phyloP scores from a whole-genome alignment of 2,888 invertebrate genomes.

The Caenorhabditis becei region DNA sequence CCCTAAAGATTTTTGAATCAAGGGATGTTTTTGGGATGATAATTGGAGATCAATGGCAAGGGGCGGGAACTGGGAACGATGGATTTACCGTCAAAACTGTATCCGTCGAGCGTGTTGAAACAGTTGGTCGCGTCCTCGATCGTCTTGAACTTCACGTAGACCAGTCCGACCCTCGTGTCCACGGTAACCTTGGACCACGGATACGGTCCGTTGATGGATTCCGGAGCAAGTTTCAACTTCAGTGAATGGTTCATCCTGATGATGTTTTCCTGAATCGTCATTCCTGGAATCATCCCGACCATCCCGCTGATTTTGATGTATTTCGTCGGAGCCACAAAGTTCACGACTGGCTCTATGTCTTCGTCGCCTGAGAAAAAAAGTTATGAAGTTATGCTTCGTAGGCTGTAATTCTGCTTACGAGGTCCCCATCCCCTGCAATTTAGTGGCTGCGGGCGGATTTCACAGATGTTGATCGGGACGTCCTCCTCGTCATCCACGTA shows the following conservation, averaged over 20 bases:
- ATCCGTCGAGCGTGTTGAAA: constrained; percentile 15
- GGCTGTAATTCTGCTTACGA: not conserved
- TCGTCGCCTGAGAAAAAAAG: constrained; percentile 23
- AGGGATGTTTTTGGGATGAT: not conserved
- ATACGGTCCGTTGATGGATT: constrained; percentile 1
- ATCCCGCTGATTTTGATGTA: constrained; percentile 40
- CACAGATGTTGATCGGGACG: not conserved
- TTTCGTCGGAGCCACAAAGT: constrained; percentile 37
- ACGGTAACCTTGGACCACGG: constrained; percentile 16
- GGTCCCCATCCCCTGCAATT: constrained; percentile 21
- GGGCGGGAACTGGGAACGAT: too few relatives aligned
- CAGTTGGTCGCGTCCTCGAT: constrained; percentile 5
- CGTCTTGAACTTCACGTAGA: constrained; percentile 26
- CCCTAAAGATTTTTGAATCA: not conserved
- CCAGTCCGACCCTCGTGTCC: not conserved
- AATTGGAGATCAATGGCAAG: not conserved
- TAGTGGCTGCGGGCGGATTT: not conserved
- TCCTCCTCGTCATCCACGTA: constrained; percentile 26
- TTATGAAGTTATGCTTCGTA: not conserved
- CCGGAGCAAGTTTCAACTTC: constrained; percentile 7
- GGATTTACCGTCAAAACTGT: constrained; percentile 11
- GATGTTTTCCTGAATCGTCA: constrained; percentile 1
- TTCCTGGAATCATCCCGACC: constrained; percentile 14
- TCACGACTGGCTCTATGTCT: constrained; percentile 6
- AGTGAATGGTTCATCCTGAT: not conserved